Evolutionary conservation across 2,888 invertebrate genomes (phyloP).

Genomic region (Cacoxenus indagator): DNA sequence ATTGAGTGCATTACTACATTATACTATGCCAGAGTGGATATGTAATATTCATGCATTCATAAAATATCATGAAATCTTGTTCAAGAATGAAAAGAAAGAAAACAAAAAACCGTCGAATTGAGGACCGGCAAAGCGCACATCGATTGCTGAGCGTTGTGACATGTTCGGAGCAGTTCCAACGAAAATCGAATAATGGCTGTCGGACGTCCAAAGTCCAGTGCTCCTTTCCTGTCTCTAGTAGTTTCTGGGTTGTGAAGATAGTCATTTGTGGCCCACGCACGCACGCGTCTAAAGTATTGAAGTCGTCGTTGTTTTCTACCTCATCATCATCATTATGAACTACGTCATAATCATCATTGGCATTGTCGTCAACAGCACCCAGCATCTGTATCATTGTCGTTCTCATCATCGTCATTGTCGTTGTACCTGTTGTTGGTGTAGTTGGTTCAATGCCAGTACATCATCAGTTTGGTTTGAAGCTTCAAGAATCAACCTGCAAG

Average conservation of each 20-base stretch:
- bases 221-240: background rate
- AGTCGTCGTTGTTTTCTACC: background rate
- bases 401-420: too few species aligned
- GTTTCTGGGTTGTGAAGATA: conserved; percentile 11
- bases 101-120: conserved; percentile 24
- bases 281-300: background rate
- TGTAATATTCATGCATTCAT: conserved; percentile 3
- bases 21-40: background rate
- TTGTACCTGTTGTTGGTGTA: background rate
- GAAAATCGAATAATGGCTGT: conserved; percentile 47
- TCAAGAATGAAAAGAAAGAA: background rate
- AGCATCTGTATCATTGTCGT: too few species aligned
- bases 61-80: conserved; percentile 4
- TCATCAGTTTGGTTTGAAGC: conserved; percentile 9
- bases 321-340: background rate
- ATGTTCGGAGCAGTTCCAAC: conserved; percentile 57
- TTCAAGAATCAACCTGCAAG: conserved; percentile 47
- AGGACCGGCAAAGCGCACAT: conserved; percentile 26
- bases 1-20: background rate
- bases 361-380: background rate
- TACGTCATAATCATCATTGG: background rate
- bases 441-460: background rate
- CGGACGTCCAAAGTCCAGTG: conserved; percentile 48
- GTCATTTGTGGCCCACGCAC: conserved; percentile 54
- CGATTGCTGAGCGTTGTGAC: conserved; percentile 43